Base-by-base conservation (phyloP, 2,113 vertebrate species). In the Poeciliopsis prolifica region DNA sequence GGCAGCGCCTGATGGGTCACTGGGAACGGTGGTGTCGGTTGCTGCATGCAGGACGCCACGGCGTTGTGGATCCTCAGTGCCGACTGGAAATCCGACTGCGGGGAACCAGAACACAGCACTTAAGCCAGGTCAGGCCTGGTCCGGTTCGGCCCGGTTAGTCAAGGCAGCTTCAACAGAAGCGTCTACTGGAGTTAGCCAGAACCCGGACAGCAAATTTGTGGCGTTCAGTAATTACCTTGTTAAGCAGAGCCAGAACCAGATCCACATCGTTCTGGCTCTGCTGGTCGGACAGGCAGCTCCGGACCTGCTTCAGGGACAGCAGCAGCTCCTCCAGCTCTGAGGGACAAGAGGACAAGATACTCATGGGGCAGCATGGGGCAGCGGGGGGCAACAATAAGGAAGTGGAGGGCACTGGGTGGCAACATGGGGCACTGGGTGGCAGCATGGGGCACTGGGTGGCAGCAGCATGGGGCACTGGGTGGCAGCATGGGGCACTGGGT, bases 21-120 rank as follows among this genome's bases (percentile, higher is more conserved):
- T 63, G 98, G 98, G 89, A 96, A 99, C 0, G 98, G 98, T 79
- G 98, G 98, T 80, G 97, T 98, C 86, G 97, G 95, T 82, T 95
- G 96, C 93, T 94, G 97, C 98, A 99, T 99, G 89, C 97, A 95
- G 77, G 93, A 88, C 17, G 96, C 96, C 87, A 99, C 96, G 1
- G 97, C 96, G 74, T 99, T 99, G 89, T 99, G 96, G 89, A 99
- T 97, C 92, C 93, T 97, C 91, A 99, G 96, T 0, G 98, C 97
- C 82, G 96, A 97, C 95, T 98, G 97, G 92, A 99, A 99, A 91
- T 99, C 98, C 48, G 90, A 92, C 91, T 93, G 35, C 26, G 1
- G 13, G 4, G n/a, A 5, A 61, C 48, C 14, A 60, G n/a, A 42
- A 60, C 1, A 64, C 15, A 61, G 7, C 58, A 48, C 12, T 3